A percentile compares a stretch with the other conserved stretches of the same genome.
Conservation (phyloP, 1,140 invertebrate genomes). For the Drosophila elegans region DNA sequence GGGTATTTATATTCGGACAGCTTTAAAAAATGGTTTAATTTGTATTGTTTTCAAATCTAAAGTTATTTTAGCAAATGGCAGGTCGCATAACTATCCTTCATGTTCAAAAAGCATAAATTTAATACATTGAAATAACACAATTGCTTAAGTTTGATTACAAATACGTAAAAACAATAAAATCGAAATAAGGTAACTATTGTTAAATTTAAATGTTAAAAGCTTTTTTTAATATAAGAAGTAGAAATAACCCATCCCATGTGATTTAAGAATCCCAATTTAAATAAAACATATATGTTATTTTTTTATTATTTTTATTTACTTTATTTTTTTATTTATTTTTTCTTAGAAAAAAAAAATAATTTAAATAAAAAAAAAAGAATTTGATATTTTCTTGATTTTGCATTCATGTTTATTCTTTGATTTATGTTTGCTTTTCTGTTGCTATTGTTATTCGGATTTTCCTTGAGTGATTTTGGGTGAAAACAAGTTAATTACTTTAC, state of each 20-base stretch:
- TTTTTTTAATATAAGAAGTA: too few relatives aligned
- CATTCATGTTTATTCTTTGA: conserved; percentile 17
- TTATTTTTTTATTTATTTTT: conserved; percentile 37
- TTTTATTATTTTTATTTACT: conserved; percentile 36
- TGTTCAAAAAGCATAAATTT: too few relatives aligned
- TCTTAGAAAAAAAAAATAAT: conserved; percentile 43
- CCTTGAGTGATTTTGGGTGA: conserved; percentile 14
- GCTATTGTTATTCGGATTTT: conserved; percentile 15
- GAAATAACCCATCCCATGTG: too few relatives aligned
- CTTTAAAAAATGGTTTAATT: background rate
- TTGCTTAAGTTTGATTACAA: too few relatives aligned
- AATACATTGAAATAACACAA: too few relatives aligned
- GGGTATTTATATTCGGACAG: background rate
- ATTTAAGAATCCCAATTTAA: background rate
- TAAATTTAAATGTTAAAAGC: too few relatives aligned
- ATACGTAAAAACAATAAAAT: too few relatives aligned
- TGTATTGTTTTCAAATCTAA: too few relatives aligned
- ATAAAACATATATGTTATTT: conserved; percentile 4
- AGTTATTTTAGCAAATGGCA: too few relatives aligned
- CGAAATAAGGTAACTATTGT: too few relatives aligned
- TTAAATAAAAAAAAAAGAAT: conserved; percentile 40
- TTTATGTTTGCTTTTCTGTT: conserved; percentile 30
- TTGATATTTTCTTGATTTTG: conserved; percentile 22
- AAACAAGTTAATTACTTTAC: conserved; percentile 34
- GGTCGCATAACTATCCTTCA: too few relatives aligned